Evolutionary conservation across 2,797 vertebrate genomes (phyloP).

Genomic region (Sebastes glaucus): DNA sequence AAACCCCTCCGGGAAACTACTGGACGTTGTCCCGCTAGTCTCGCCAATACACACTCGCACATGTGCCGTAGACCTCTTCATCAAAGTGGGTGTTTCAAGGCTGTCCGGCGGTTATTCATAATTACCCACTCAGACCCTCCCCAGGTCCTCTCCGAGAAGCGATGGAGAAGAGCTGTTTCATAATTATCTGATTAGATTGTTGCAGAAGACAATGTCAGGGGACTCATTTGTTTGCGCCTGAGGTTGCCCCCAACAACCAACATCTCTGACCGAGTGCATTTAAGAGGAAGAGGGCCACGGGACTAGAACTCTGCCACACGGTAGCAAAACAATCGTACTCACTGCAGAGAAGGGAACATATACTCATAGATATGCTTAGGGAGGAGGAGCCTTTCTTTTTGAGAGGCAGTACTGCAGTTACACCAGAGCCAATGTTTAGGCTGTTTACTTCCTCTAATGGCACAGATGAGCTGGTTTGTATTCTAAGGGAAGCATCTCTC

Average conservation of each 20-base stretch:
- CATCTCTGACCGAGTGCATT: slow-evolving; percentile 25
- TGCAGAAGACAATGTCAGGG: slow-evolving; percentile 48
- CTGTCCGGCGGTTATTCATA: slow-evolving; percentile 51
- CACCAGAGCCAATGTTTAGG: background rate
- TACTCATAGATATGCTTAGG: slow-evolving; percentile 14
- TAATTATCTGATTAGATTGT: slow-evolving; percentile 69
- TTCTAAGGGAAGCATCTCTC: slow-evolving; percentile 5
- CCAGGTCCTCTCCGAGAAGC: slow-evolving; percentile 35
- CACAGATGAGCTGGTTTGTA: slow-evolving; percentile 44
- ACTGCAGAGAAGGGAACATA: background rate
- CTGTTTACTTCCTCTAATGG: slow-evolving; percentile 10
- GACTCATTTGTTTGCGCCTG: slow-evolving; percentile 49
- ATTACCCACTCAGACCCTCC: slow-evolving; percentile 59
- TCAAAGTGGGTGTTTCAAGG: slow-evolving; percentile 58
- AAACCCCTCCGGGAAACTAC: slow-evolving; percentile 31
- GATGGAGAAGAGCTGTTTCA: slow-evolving; percentile 46
- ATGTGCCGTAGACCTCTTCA: slow-evolving; percentile 42
- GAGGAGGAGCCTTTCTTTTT: background rate
- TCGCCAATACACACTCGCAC: slow-evolving; percentile 25
- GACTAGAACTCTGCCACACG: background rate
- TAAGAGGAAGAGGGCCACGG: slow-evolving; percentile 6
- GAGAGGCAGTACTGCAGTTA: slow-evolving; percentile 1
- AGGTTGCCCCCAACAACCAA: slow-evolving; percentile 60
- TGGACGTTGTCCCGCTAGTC: slow-evolving; percentile 6
- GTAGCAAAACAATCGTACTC: slow-evolving; percentile 16